Conservation (phyloP, 2,888 invertebrate species). For the Torymus tubicola region DNA sequence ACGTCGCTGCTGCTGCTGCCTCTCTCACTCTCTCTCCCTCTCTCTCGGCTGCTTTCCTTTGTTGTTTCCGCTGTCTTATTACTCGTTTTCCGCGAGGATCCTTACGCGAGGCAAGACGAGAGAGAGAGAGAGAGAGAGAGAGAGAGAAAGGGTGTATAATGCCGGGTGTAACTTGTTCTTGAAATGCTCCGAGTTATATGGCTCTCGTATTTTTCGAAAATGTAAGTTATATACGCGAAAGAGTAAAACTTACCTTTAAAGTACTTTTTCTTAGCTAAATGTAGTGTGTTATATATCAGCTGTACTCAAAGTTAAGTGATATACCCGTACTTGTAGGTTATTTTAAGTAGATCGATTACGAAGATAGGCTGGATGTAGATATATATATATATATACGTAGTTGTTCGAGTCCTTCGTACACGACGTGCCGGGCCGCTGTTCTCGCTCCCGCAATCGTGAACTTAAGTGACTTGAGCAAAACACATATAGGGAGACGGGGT, state of each 20-base stretch:
- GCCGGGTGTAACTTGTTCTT: neutral
- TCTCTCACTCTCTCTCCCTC: conserved; percentile 25
- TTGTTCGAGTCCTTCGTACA: no score
- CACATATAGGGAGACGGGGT: neutral
- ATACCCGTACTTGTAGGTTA: no score
- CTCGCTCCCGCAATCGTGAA: neutral
- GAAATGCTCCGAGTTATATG: neutral
- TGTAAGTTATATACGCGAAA: neutral
- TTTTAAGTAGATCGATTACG: no score
- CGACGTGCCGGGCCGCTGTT: no score
- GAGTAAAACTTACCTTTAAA: no score
- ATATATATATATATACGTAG: no score
- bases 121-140: neutral
- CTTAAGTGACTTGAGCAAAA: conserved; percentile 9
- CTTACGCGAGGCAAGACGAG: neutral
- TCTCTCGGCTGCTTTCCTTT: conserved; percentile 19
- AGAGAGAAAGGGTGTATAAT: neutral
- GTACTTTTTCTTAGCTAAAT: no score
- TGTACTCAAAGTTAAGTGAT: no score
- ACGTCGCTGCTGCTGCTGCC: conserved; percentile 12
- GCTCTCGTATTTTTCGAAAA: neutral
- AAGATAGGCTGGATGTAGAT: no score
- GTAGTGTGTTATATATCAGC: no score
- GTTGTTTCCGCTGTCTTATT: neutral
- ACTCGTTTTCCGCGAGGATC: neutral